Conservation (phyloP, 2,888 invertebrate species). For the Netelia fuscicornis region DNA sequence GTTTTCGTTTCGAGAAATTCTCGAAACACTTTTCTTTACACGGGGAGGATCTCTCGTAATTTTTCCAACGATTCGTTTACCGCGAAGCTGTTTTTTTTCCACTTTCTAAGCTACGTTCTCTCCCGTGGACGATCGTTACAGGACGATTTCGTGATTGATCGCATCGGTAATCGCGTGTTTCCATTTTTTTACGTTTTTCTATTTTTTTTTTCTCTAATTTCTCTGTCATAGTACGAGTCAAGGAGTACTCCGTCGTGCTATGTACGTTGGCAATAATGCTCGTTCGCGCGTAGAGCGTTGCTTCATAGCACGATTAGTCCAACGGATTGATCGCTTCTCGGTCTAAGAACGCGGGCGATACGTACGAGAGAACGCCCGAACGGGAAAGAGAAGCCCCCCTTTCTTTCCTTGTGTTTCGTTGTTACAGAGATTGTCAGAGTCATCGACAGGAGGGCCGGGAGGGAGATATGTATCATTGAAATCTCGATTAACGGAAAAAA, state of each 20-base stretch:
- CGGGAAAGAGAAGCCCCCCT: slow-evolving; percentile 6
- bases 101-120: slow-evolving; percentile 79
- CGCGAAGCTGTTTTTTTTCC: slow-evolving; percentile 74
- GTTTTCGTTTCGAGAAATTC: slow-evolving; percentile 1
- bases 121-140: slow-evolving; percentile 68
- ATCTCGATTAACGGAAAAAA: slow-evolving; percentile 44
- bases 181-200: slow-evolving; percentile 35
- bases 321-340: background rate
- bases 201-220: slow-evolving; percentile 45
- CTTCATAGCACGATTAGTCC: slow-evolving; percentile 62
- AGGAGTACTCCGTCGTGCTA: slow-evolving; percentile 74
- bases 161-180: slow-evolving; percentile 27
- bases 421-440: slow-evolving; percentile 44
- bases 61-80: slow-evolving; percentile 16
- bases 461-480: slow-evolving; percentile 36
- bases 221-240: slow-evolving; percentile 30
- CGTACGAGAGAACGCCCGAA: slow-evolving; percentile 9
- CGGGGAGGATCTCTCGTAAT: background rate
- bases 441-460: slow-evolving; percentile 28
- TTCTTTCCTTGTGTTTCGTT: slow-evolving; percentile 41
- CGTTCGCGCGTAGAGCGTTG: slow-evolving; percentile 81
- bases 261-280: slow-evolving; percentile 81
- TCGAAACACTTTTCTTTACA: slow-evolving; percentile 9
- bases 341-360: slow-evolving; percentile 10
- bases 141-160: slow-evolving; percentile 79